A percentile compares a stretch with the other conserved stretches of the same genome.
These are phyloP conservation scores for Perognathus longimembris DNA, from an alignment of 2,113 vertebrate genomes.

Conservation along the genomic window DNA sequence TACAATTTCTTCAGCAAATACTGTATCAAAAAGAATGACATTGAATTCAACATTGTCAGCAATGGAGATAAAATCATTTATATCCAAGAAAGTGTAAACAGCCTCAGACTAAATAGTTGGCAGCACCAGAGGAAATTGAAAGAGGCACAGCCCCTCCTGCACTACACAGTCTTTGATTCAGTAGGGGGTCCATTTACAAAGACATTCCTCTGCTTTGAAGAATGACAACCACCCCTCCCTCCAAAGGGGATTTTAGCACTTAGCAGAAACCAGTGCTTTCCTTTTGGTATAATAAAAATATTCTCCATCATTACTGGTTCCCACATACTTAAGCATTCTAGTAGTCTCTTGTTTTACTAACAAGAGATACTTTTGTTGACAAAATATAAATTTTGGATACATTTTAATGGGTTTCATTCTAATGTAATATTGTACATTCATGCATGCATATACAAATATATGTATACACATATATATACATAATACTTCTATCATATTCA, in stretches of 20 bases:
- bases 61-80: conserved; percentile 82
- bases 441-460: no score
- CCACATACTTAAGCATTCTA: background rate
- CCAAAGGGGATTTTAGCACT: conserved; percentile 14
- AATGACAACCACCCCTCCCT: background rate
- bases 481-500: no score
- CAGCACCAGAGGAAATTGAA: conserved; percentile 71
- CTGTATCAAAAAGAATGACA: conserved; percentile 79
- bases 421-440: no score
- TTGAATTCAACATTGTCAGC: conserved; percentile 80
- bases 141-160: conserved; percentile 35
- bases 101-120: conserved; percentile 66
- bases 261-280: conserved; percentile 10
- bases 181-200: conserved; percentile 64
- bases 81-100: conserved; percentile 77
- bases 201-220: conserved; percentile 41
- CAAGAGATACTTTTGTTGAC: background rate
- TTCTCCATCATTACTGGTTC: background rate
- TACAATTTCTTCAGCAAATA: conserved; percentile 83
- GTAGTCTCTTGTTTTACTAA: background rate
- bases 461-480: no score
- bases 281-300: background rate
- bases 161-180: conserved; percentile 47
- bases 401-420: no score
- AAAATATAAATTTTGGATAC: background rate